phyloP scores from a whole-genome alignment of 2,797 vertebrate species.

The Myotis vivesi region DNA sequence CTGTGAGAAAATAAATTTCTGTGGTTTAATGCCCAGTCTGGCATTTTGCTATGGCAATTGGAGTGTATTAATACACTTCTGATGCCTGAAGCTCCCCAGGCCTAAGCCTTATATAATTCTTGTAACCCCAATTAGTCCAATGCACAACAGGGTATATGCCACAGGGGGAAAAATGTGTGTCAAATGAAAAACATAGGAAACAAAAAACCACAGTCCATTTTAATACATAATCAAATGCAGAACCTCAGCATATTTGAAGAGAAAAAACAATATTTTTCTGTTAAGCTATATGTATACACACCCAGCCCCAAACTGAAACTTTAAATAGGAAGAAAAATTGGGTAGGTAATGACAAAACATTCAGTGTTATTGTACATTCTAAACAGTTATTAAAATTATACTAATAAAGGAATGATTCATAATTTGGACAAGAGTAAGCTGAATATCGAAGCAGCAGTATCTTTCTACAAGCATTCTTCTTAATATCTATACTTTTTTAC shows the following conservation, averaged over 20 bases:
- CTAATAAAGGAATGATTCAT: conserved; percentile 41
- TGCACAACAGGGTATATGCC: background rate
- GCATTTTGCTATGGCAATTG: background rate
- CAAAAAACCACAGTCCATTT: background rate
- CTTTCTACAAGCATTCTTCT: background rate
- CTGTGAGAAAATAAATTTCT: background rate
- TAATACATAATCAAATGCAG: background rate
- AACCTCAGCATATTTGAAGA: background rate
- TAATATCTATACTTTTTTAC: conserved; percentile 23
- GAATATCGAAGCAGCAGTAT: conserved; percentile 7
- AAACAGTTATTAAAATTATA: conserved; percentile 33
- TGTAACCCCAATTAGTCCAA: background rate
- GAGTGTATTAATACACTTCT: background rate
- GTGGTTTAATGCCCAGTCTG: background rate
- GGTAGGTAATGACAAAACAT: conserved; percentile 14
- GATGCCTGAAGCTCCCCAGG: background rate
- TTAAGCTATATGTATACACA: background rate
- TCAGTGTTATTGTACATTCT: conserved; percentile 18
- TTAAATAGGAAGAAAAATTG: background rate
- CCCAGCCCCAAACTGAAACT: background rate
- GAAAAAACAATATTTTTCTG: background rate
- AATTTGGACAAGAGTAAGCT: background rate
- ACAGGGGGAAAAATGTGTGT: background rate
- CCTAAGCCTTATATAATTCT: background rate
- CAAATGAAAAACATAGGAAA: background rate